These are phyloP conservation scores for Gouania willdenowi DNA, from an alignment of 2,797 vertebrate genomes.

Conservation along the genomic window DNA sequence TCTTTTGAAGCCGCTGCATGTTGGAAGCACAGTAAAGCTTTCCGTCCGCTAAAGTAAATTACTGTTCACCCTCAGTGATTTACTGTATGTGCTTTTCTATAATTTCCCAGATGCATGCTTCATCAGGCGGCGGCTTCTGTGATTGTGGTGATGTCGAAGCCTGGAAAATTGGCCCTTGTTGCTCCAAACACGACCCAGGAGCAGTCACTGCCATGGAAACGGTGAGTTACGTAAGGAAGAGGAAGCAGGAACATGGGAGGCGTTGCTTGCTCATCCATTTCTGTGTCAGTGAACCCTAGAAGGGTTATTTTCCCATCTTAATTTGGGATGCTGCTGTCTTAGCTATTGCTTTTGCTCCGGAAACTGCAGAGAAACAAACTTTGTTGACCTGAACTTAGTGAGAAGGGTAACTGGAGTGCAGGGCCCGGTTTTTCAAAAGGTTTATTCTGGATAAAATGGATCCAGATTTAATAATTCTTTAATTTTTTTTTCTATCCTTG, in stretches of 20 bases:
- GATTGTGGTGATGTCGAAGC: slow-evolving; percentile 96
- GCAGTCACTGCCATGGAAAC: slow-evolving; percentile 79
- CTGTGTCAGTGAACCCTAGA: slow-evolving; percentile 61
- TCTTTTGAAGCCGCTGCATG: too few relatives aligned
- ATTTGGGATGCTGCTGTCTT: slow-evolving; percentile 28
- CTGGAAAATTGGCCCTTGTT: slow-evolving; percentile 94
- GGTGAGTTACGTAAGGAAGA: slow-evolving; percentile 75
- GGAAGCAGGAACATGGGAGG: slow-evolving; percentile 50
- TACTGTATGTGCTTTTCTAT: slow-evolving; percentile 25
- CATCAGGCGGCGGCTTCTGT: slow-evolving; percentile 95
- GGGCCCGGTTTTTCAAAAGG: too few relatives aligned
- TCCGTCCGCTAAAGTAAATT: slow-evolving; percentile 7
- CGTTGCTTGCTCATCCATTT: slow-evolving; percentile 25
- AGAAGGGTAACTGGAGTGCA: slow-evolving; percentile 13
- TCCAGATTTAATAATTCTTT: too few relatives aligned
- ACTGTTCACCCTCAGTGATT: slow-evolving; percentile 3
- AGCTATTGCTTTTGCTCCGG: slow-evolving; percentile 29
- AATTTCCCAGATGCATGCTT: slow-evolving; percentile 93
- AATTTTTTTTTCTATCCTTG: too few relatives aligned
- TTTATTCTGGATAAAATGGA: too few relatives aligned
- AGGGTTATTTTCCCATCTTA: slow-evolving; percentile 63
- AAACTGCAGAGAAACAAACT: slow-evolving; percentile 35
- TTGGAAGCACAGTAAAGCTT: background rate
- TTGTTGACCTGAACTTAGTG: slow-evolving; percentile 16
- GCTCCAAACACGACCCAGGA: slow-evolving; percentile 87